Percentiles rank a stretch among this genome's conserved stretches.
Conservation (phyloP, 2,797 vertebrate species). For the Mallotus villosus region DNA sequence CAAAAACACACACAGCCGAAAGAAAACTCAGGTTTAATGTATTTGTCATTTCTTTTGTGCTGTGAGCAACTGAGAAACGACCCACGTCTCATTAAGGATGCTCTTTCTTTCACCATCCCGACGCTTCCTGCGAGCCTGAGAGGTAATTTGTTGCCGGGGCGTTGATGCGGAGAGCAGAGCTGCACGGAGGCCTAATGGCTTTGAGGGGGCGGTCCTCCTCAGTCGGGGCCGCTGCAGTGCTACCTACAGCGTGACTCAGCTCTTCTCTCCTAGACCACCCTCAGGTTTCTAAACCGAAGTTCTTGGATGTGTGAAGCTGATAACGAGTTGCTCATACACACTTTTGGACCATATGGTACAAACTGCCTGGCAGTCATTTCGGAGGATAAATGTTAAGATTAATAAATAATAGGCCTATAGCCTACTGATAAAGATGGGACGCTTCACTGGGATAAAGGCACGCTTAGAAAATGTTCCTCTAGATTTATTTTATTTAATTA, state of each 20-base stretch:
- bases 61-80: constrained; percentile 53
- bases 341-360: background rate
- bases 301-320: constrained; percentile 22
- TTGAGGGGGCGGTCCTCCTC: constrained; percentile 61
- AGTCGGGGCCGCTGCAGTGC: constrained; percentile 39
- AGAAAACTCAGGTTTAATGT: background rate
- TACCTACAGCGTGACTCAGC: constrained; percentile 53
- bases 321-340: background rate
- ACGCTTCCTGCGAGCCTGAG: constrained; percentile 34
- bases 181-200: constrained; percentile 50
- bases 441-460: too few species aligned
- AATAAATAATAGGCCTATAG: too few species aligned
- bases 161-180: constrained; percentile 49
- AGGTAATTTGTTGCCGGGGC: constrained; percentile 55
- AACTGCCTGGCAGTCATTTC: too few species aligned
- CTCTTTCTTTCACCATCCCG: constrained; percentile 43
- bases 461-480: too few species aligned
- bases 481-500: too few species aligned
- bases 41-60: constrained; percentile 22
- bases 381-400: too few species aligned
- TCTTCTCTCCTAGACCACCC: constrained; percentile 5
- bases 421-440: too few species aligned
- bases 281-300: constrained; percentile 31
- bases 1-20: background rate
- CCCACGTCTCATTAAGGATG: constrained; percentile 63